Evolutionary conservation across 1,140 invertebrate species (phyloP), one percentile per base, ranked within the genome.

Genomic region (Hycleus cichorii): DNA sequence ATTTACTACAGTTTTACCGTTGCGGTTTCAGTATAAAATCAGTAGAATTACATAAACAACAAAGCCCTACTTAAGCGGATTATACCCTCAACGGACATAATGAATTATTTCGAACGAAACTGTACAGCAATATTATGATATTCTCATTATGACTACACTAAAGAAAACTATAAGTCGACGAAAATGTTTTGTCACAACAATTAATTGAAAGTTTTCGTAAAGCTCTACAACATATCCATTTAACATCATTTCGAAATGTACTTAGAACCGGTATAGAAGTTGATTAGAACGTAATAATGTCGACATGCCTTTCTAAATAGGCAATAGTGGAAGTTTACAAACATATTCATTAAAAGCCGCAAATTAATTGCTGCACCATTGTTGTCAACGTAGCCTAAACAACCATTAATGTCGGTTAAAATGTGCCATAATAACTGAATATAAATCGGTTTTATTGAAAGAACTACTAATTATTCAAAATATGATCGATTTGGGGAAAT

Each of bases 11-110:
- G 18, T 45, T 53, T 6, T 5, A 53, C 24, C 39, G 42, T 11
- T 53, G 51, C 43, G 51, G 51, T 53, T 45, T 57, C 27, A 25
- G 39, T 46, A 49, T 39, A 48, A 45, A 52, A 57, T 57, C 54
- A 40, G 9, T 12, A 40, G 42, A 53, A 53, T 53, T 53, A 53
- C 51, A 53, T 7, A 32, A 52, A 53, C 51, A 45, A 53, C 51
- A 53, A 53, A 53, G 51, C 51, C 18, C 40, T 40, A 53, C 51
- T 53, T 53, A 45, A 45, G 38, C 32, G 42, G 39, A 53, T 42
- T 46, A 45, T 12, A 32, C 51, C 11, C 42, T 53, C 51, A 18
- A 49, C 48, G 48, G 32, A 38, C 25, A 52, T 52, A 40, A 45
- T 53, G 51, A 53, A 53, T 53, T 53, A 53, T 53, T 53, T 53